Percentiles rank a stretch among this genome's conserved stretches.
phyloP scores from a whole-genome alignment of 1,140 invertebrate genomes.

The Ostrea denselamellosa region DNA sequence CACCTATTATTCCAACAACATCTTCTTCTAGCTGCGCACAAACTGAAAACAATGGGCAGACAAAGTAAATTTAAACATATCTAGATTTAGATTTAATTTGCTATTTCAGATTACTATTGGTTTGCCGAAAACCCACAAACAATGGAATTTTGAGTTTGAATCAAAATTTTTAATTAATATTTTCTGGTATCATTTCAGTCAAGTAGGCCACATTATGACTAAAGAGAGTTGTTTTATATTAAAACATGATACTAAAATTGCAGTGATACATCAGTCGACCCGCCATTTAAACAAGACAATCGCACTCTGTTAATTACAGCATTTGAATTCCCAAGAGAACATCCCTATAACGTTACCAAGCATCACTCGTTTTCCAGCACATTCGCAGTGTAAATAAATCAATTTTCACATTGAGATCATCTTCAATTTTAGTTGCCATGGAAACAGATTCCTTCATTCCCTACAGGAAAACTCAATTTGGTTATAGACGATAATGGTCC shows the following conservation, averaged over 20 bases:
- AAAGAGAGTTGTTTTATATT: constrained; percentile 37
- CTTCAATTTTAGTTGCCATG: constrained; percentile 36
- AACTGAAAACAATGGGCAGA: constrained; percentile 84
- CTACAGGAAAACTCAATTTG: constrained; percentile 11
- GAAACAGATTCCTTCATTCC: constrained; percentile 29
- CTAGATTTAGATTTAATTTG: neutral
- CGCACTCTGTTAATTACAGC: neutral
- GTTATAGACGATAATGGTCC: constrained; percentile 19
- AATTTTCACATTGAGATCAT: constrained; percentile 32
- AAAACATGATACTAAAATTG: neutral
- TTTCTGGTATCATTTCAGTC: neutral
- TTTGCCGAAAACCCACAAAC: neutral
- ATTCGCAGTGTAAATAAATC: constrained; percentile 27
- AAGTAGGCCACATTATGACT: neutral
- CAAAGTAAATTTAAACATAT: neutral
- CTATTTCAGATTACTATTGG: too few species aligned
- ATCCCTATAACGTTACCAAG: neutral
- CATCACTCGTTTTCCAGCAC: constrained; percentile 22
- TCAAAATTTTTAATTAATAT: neutral
- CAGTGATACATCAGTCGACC: neutral
- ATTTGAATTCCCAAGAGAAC: neutral
- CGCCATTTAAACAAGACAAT: neutral
- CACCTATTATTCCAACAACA: constrained; percentile 93
- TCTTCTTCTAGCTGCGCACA: constrained; percentile 94
- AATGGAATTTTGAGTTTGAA: neutral